Evolutionary conservation across 2,797 vertebrate genomes (phyloP).

Genomic region (Chloroceryle inda): DNA sequence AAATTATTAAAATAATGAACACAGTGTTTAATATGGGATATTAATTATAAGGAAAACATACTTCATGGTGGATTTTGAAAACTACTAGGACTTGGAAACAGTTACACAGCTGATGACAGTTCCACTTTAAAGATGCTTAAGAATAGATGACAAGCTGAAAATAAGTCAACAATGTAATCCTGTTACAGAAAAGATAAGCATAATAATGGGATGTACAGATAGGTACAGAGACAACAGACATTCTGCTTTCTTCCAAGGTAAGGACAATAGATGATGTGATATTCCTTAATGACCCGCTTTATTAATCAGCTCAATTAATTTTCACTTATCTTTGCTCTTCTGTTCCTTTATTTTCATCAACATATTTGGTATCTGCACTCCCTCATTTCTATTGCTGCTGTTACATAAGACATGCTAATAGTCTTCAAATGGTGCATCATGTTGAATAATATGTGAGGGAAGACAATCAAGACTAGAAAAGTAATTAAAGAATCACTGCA

Average conservation of each 20-base stretch:
- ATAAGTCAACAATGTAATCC: background rate
- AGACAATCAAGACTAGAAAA: background rate
- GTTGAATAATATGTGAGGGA: background rate
- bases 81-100: background rate
- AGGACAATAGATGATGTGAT: background rate
- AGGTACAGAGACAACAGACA: background rate
- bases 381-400: background rate
- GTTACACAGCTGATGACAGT: background rate
- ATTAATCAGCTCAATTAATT: conserved; percentile 27
- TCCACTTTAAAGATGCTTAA: background rate
- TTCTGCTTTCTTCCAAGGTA: background rate
- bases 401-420: background rate
- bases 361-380: conserved; percentile 14
- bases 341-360: conserved; percentile 1
- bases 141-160: background rate
- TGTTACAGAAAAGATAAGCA: background rate
- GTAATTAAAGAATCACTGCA: background rate
- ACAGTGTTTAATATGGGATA: background rate
- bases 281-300: background rate
- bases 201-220: background rate
- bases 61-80: background rate
- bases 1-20: background rate
- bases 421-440: background rate
- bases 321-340: background rate
- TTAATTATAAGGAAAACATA: background rate